phyloP scores from a whole-genome alignment of 2,888 invertebrate genomes.

The Protodeltote pygarga region DNA sequence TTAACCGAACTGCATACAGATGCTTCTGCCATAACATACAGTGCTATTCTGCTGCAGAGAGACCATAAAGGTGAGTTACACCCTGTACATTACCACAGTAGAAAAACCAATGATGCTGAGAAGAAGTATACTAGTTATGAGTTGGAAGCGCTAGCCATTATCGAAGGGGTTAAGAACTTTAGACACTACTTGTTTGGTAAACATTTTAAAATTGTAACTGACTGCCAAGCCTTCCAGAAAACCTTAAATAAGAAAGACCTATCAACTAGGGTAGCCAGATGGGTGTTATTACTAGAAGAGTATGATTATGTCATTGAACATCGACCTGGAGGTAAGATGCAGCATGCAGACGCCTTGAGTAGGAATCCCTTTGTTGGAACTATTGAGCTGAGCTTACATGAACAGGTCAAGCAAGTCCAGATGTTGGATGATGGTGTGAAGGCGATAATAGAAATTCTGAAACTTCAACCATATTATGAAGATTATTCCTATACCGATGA shows the following conservation, averaged over 20 bases:
- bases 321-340: too few species aligned
- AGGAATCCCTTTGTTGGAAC: too few species aligned
- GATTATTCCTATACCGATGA: too few species aligned
- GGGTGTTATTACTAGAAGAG: too few species aligned
- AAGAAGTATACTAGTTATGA: slow-evolving; percentile 12
- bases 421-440: too few species aligned
- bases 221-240: background rate
- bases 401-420: too few species aligned
- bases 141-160: slow-evolving; percentile 10
- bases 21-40: background rate
- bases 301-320: background rate
- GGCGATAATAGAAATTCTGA: too few species aligned
- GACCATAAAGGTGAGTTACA: background rate
- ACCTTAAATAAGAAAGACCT: too few species aligned
- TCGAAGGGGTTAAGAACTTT: slow-evolving; percentile 15
- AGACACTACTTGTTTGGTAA: background rate
- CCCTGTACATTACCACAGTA: slow-evolving; percentile 4
- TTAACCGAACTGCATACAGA: slow-evolving; percentile 2
- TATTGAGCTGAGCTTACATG: too few species aligned
- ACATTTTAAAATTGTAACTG: background rate
- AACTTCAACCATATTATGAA: too few species aligned
- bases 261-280: too few species aligned
- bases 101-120: slow-evolving; percentile 1
- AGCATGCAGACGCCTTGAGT: too few species aligned
- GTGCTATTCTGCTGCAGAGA: slow-evolving; percentile 2